A percentile compares a stretch with the other conserved stretches of the same genome.
phyloP scores from a whole-genome alignment of 2,888 invertebrate genomes.

The Mesoligia furuncula region DNA sequence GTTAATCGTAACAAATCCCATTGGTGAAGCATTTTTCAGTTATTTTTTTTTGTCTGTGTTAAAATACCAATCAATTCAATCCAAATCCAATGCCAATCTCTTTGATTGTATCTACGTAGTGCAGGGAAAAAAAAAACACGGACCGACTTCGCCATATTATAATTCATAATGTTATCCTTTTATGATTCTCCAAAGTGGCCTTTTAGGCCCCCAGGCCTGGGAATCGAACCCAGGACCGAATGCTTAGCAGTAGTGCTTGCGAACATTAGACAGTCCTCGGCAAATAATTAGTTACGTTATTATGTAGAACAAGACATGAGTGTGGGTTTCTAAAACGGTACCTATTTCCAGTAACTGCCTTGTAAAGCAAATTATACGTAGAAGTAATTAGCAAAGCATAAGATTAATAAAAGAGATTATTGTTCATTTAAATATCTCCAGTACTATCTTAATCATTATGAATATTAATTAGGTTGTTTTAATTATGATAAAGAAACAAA shows the following conservation, averaged over 20 bases:
- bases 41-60: no score
- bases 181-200: no score
- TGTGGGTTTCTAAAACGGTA: constrained; percentile 41
- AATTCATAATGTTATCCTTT: no score
- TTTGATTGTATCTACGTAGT: no score
- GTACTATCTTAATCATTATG: not conserved
- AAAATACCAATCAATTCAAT: no score
- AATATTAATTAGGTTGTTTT: constrained; percentile 9
- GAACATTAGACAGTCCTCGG: not conserved
- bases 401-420: constrained; percentile 1
- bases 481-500: not conserved
- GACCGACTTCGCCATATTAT: no score
- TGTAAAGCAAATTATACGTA: constrained; percentile 15
- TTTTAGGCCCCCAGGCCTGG: no score
- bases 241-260: not conserved
- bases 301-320: constrained; percentile 27
- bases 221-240: not conserved
- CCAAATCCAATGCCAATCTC: no score
- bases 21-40: no score
- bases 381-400: constrained; percentile 12
- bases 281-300: constrained; percentile 30
- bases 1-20: no score
- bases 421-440: constrained; percentile 19
- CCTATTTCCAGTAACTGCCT: constrained; percentile 28
- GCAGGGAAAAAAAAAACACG: no score